Percentiles rank a stretch among this genome's conserved stretches.
These are phyloP conservation scores for Lithophane socia DNA, from an alignment of 2,888 invertebrate species.

Conservation along the genomic window DNA sequence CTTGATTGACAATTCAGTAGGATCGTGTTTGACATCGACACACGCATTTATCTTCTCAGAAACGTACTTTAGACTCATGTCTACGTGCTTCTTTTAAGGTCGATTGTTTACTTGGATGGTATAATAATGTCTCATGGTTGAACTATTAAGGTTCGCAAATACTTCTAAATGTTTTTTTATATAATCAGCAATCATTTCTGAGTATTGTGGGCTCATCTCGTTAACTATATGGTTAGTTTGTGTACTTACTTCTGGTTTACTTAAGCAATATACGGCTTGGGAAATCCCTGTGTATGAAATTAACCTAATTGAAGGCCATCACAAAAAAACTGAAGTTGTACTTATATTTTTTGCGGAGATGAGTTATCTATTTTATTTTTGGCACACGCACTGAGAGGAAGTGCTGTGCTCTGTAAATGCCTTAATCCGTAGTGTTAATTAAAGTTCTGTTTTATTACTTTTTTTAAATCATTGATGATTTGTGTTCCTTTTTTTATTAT, in stretches of 20 bases:
- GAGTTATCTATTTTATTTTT: background rate
- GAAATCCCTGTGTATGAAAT: background rate
- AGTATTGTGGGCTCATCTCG: background rate
- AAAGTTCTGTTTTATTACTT: background rate
- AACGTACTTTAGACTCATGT: too few relatives aligned
- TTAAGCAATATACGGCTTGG: background rate
- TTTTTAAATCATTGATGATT: background rate
- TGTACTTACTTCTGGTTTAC: slow-evolving; percentile 5
- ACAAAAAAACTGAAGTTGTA: background rate
- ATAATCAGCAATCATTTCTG: background rate
- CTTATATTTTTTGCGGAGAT: background rate
- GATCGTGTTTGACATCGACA: too few relatives aligned
- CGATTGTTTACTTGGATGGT: background rate
- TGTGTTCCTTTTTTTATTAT: too few relatives aligned
- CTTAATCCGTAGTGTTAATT: background rate
- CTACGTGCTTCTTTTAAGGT: too few relatives aligned
- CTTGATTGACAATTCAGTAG: too few relatives aligned
- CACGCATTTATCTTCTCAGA: too few relatives aligned
- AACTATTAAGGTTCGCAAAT: background rate
- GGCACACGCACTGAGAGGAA: background rate
- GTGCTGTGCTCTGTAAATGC: background rate
- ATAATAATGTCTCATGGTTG: too few relatives aligned
- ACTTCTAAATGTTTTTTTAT: background rate
- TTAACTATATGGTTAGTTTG: too few relatives aligned
- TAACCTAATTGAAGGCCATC: background rate